These are phyloP conservation scores for Acridotheres tristis DNA, from an alignment of 2,797 vertebrate species.

Conservation along the genomic window DNA sequence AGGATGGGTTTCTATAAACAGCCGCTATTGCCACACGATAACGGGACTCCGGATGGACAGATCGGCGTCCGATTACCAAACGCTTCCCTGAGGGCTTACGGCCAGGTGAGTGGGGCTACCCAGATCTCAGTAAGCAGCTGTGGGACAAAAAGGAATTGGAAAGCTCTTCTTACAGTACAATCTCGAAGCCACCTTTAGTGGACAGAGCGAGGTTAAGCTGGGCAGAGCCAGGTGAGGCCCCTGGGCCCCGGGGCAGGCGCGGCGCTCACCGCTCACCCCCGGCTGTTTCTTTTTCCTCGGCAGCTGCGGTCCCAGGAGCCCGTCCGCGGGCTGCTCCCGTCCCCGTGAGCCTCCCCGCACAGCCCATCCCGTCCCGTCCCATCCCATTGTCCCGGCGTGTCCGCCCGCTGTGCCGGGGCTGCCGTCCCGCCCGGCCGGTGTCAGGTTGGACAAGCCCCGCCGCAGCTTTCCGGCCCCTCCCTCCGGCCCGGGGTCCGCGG, in stretches of 20 bases:
- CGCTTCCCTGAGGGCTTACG: fast-evolving
- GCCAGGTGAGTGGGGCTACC: not conserved
- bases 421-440: not conserved
- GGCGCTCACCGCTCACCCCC: not conserved
- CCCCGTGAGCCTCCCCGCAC: not conserved
- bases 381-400: not conserved
- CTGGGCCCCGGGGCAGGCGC: not conserved
- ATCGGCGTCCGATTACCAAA: not conserved
- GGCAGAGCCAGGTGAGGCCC: not conserved
- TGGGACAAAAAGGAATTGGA: not conserved
- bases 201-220: not conserved
- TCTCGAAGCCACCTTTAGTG: not conserved
- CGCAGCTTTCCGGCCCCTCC: slow-evolving; percentile 58
- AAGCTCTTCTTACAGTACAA: not conserved
- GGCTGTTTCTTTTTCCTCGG: not conserved
- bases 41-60: not conserved
- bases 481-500: slow-evolving; percentile 1
- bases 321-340: not conserved
- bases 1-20: not conserved
- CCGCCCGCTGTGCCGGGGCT: not conserved
- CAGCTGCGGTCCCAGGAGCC: not conserved
- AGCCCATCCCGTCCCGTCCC: not conserved
- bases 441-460: not conserved
- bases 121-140: not conserved
- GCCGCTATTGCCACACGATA: not conserved